Base-by-base conservation (phyloP, 2,113 vertebrate species). In the Brevimyrus niger region DNA sequence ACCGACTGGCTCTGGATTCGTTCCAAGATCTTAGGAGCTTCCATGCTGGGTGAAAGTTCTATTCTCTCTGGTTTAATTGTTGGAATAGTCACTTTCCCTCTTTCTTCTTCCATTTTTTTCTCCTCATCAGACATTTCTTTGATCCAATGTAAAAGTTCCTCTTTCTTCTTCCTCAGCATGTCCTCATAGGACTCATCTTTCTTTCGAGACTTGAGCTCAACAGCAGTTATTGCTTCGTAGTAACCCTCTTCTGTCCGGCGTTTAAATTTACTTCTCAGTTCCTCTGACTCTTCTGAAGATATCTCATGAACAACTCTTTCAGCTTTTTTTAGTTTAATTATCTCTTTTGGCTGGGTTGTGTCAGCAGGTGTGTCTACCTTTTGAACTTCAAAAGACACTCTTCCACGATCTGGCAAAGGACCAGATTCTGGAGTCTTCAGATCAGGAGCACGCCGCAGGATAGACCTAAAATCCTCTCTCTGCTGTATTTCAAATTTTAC, bases 211-310 rank as follows among this genome's bases (percentile, higher is more conserved):
- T 99, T 99, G 31, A 99, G 97, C 91, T 99, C 98, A 88, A 99
- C 98, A 0, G 98, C 98, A 0, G 98, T 99, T 53, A 99, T 98
- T 89, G 98, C 98, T 95, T 99, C 98, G 0, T 98, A 99, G 89
- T 99, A 99, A 0, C 98, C 98, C 89, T 99, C 98, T 91, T 99
- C 98, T 0, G 97, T 99, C 65, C 98, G 96, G 90, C 98, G 98
- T 86, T 99, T 99, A 94, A 99, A 99, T 94, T 99, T 99, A 92
- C 97, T 96, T 53, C 97, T 97, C 53, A 99, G 94, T 92, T 99
- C 98, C 90, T 98, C 98, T 0, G 98, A 96, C 93, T 99, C 98
- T 92, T 99, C 98, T 0, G 96, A 94, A 23, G 97, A 90, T 91
- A 99, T 99, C 90, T 97, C 97, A 0, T 97, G 98, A 21, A 96